phyloP scores from a whole-genome alignment of 2,888 invertebrate genomes.

The Polyommatus iphigenia region DNA sequence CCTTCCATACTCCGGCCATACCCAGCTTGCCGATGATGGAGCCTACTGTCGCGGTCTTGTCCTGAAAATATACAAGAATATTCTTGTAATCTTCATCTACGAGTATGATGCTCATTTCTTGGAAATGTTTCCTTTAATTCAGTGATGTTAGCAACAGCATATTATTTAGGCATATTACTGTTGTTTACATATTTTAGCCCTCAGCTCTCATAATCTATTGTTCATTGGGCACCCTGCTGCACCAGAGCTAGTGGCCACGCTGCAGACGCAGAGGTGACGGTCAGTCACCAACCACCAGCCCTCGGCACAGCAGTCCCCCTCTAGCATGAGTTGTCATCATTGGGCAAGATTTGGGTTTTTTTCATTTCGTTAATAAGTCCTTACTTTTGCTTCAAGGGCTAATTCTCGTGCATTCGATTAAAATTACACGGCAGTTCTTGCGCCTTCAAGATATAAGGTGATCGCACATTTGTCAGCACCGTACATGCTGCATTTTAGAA shows the following conservation, averaged over 20 bases:
- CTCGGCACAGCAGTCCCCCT: constrained; percentile 50
- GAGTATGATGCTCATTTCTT: too few species aligned
- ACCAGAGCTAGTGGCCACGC: constrained; percentile 43
- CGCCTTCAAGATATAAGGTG: too few species aligned
- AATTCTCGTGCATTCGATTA: background rate
- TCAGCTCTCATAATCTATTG: constrained; percentile 70
- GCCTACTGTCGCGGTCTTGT: constrained; percentile 71
- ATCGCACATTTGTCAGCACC: too few species aligned
- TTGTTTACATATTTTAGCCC: constrained; percentile 46
- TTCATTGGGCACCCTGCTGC: constrained; percentile 60
- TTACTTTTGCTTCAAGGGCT: too few species aligned
- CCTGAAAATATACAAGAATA: constrained; percentile 52
- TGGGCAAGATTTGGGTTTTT: constrained; percentile 44
- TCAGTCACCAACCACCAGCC: constrained; percentile 40
- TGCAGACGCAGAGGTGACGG: constrained; percentile 45
- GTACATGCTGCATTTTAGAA: too few species aligned
- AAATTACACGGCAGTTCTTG: background rate
- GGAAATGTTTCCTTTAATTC: too few species aligned
- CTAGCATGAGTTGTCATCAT: constrained; percentile 64
- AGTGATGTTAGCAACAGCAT: too few species aligned
- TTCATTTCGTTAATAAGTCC: too few species aligned
- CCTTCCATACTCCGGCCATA: constrained; percentile 89
- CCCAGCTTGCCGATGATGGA: constrained; percentile 74
- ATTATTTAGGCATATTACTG: too few species aligned
- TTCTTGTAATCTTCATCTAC: background rate